A percentile compares a stretch with the other conserved stretches of the same genome.
Conservation (phyloP, 2,888 invertebrate species). For the Clunio marinus region DNA sequence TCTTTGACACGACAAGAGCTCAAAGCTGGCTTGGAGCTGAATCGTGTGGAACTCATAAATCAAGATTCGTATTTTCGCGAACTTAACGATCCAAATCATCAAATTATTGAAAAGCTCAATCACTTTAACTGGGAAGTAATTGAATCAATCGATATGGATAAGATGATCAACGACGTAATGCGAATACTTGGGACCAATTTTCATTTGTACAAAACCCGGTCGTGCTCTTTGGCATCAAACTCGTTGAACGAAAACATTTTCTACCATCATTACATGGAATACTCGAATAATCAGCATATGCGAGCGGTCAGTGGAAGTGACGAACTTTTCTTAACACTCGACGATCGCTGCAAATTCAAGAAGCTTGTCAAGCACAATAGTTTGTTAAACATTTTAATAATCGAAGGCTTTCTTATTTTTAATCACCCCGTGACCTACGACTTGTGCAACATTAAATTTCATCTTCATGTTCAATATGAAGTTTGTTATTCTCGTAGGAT, state of each 20-base stretch:
- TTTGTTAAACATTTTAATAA: constrained; percentile 56
- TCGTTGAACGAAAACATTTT: background rate
- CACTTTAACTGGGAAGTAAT: constrained; percentile 71
- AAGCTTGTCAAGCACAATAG: constrained; percentile 44
- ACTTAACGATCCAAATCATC: constrained; percentile 62
- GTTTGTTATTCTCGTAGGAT: constrained; percentile 63
- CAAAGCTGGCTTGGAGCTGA: constrained; percentile 47
- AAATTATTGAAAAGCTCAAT: constrained; percentile 59
- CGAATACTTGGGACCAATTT: constrained; percentile 46
- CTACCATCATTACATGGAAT: background rate
- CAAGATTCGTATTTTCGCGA: constrained; percentile 76
- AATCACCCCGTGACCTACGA: constrained; percentile 63
- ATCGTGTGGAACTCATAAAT: constrained; percentile 56
- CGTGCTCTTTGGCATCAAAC: background rate
- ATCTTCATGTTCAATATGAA: constrained; percentile 64
- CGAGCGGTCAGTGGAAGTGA: constrained; percentile 40
- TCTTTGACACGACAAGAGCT: constrained; percentile 43
- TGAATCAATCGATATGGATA: constrained; percentile 64
- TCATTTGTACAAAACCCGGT: constrained; percentile 29
- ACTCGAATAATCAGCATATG: constrained; percentile 14
- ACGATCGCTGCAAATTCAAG: constrained; percentile 40
- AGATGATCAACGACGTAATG: constrained; percentile 61
- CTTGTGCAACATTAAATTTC: constrained; percentile 69
- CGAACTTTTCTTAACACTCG: constrained; percentile 42
- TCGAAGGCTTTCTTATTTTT: constrained; percentile 74